phyloP scores from a whole-genome alignment of 2,113 vertebrate genomes.

The Gavia stellata region DNA sequence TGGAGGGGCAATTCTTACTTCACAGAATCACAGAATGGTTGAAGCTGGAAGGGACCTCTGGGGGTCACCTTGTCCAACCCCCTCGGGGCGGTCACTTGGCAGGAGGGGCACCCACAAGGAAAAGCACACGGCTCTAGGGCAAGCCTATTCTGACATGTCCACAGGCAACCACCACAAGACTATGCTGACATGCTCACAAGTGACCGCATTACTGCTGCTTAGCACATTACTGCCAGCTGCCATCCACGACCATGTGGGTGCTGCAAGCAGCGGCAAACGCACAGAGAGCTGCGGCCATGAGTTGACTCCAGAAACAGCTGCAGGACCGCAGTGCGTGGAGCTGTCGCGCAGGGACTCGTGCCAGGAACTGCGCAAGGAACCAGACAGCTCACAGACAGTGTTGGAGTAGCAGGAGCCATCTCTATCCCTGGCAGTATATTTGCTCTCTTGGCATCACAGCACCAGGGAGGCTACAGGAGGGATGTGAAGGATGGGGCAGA shows the following conservation, averaged over 20 bases:
- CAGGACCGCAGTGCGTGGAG: not conserved
- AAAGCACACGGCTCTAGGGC: not conserved
- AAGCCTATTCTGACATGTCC: not conserved
- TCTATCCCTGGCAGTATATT: not conserved
- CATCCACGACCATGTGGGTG: not conserved
- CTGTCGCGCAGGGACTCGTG: fast-evolving
- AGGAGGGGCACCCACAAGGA: not conserved
- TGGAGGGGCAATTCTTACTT: not conserved
- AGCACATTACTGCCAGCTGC: not conserved
- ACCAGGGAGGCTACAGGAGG: not conserved
- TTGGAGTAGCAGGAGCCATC: fast-evolving
- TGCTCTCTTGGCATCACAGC: not conserved
- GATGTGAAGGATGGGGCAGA: not conserved
- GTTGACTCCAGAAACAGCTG: not conserved
- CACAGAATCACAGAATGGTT: not conserved
- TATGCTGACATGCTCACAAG: not conserved
- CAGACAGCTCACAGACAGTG: not conserved
- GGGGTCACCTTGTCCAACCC: not conserved
- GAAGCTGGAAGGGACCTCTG: not conserved
- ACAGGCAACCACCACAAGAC: not conserved
- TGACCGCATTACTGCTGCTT: not conserved
- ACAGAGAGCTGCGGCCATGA: not conserved
- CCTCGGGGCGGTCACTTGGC: not conserved
- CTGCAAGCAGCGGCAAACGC: not conserved
- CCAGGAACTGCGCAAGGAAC: not conserved